A percentile compares a stretch with the other conserved stretches of the same genome.
Conservation (phyloP, 2,113 vertebrate genomes). For the Plecturocebus donacophilus region DNA sequence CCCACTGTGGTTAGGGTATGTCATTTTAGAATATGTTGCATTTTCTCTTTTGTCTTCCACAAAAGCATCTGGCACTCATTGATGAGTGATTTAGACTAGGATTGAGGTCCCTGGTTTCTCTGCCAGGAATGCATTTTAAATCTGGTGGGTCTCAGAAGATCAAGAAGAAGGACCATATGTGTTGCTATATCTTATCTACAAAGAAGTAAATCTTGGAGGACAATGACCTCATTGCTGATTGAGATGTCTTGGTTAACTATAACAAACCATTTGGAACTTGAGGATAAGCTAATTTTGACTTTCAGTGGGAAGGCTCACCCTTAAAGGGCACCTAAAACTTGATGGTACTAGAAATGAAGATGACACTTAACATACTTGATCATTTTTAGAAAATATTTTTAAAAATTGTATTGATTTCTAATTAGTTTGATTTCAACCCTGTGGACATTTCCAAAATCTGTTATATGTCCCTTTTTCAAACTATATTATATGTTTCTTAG, state of each 20-base stretch:
- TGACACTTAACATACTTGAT: neutral
- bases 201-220: neutral
- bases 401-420: neutral
- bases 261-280: neutral
- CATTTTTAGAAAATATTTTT: neutral
- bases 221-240: neutral
- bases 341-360: neutral
- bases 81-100: neutral
- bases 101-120: neutral
- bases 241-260: neutral
- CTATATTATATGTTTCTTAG: neutral
- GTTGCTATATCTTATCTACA: neutral
- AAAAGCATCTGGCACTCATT: constrained; percentile 7
- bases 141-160: neutral
- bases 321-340: neutral
- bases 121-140: neutral
- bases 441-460: neutral
- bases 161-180: neutral
- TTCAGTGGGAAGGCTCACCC: neutral
- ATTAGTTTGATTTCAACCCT: neutral
- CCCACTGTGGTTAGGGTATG: neutral
- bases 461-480: neutral
- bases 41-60: constrained; percentile 39
- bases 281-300: neutral
- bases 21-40: neutral